Evolutionary conservation across 2,888 invertebrate genomes (phyloP), one percentile per base, ranked within the genome.

Genomic region (Pristionchus japonicus): DNA sequence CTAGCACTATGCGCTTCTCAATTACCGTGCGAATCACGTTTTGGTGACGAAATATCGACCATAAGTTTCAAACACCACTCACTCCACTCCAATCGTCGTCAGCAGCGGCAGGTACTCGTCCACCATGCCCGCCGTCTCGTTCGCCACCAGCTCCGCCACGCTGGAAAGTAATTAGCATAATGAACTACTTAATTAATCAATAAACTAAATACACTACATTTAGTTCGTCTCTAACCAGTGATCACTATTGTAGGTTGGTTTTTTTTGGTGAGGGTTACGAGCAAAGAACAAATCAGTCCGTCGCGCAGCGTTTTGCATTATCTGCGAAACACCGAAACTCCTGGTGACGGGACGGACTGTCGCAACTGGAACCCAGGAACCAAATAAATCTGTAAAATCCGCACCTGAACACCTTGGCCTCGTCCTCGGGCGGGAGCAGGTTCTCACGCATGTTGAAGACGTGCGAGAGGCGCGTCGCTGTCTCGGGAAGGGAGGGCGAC

Each of bases 61-160:
- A 31, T 31, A 52, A 57, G 15, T 34, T 49, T 52, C 11, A 61
- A 37, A 40, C 27, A 31, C 17, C 27, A 88, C 90, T 89, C 20
- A 92, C 91, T 74, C 80, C 13, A 92, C 91, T 57, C 90, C 90
- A 13, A 91, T 88, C 15, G 86, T 82, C 49, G 92, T 89, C 43
- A 93, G 89, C n/a, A 88, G 77, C 23, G 88, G 89, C 23, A 93
- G 89, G 85, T 90, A 91, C 17, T 91, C 91, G 49, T 91, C 92
- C 23, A 93, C 88, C 77, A 92, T 90, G n/a, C 89, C 88, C 13
- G 90, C 89, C 34, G 92, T 90, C 77, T 91, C 91, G 57, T 88
- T 89, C 9, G 91, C 90, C 13, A 93, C 84, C 88, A 93, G 89
- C 74, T 93, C 93, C 40, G 89, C 90, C 77, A 92, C 87, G 70